Base-by-base conservation (phyloP, 1,140 invertebrate genomes). In the Camponotus vicinus region DNA sequence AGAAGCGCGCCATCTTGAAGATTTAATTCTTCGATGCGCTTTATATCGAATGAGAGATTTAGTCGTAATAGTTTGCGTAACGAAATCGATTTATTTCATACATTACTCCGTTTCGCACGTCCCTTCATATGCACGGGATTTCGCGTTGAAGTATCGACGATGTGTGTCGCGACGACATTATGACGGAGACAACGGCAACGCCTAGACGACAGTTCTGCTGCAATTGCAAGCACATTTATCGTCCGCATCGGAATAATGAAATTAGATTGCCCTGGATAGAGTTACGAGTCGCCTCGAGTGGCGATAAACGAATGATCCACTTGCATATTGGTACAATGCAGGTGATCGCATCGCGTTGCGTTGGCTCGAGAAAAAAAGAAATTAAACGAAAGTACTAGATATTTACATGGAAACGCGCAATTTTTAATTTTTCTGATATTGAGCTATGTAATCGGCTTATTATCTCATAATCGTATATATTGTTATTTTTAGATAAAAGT, bases 241-340 rank as follows among this genome's bases (percentile, higher is more conserved):
- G 86, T 76, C n/a, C 57, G 63, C 42, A 37, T 52, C 55, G 71
- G 57, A 76, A 87, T 87, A 87, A 85, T 76, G 80, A 64, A 85
- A 87, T 85, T 85, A 87, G 42, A 87, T 85, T 70, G 86, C 37
- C 71, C 73, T 55, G 85, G 77, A 75, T 86, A 82, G 69, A 64
- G 77, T 82, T 82, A 86, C 76, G 85, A 82, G 84, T 78, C 11
- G 45, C 5, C 45, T 82, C 67, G 37, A 80, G 57, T 64, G 70
- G 55, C 67, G 76, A 79, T 78, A 79, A 69, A 86, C 67, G 84
- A 86, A 71, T 71, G 76, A 85, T 61, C 73, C 83, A 88, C 86
- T 85, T 78, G 86, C 73, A 64, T 70, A 82, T 61, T 52, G 66
- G 75, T 52, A 67, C 15, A 49, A 11, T 80, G 37, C 78, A 80